A percentile compares a stretch with the other conserved stretches of the same genome.
phyloP scores from a whole-genome alignment of 2,797 vertebrate species.

The Enteromius fasciolatus region DNA sequence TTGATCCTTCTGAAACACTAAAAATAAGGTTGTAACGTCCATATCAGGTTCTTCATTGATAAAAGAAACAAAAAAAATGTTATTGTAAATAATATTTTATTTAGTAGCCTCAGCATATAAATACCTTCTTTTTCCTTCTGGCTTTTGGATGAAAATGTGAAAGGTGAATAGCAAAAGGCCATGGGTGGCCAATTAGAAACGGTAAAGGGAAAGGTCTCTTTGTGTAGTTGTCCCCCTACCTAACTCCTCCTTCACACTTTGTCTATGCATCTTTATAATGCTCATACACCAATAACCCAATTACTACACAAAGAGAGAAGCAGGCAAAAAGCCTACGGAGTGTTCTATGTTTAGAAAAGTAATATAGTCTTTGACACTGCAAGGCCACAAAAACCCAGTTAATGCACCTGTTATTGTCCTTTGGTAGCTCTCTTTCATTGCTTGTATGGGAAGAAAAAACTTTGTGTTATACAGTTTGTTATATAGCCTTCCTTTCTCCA shows the following conservation, averaged over 20 bases:
- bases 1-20: conserved; percentile 19
- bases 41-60: background rate
- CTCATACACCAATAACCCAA: conserved; percentile 58
- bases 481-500: background rate
- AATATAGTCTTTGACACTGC: conserved; percentile 35
- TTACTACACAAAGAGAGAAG: conserved; percentile 57
- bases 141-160: conserved; percentile 56
- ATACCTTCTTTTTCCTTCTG: conserved; percentile 32
- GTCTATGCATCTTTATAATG: conserved; percentile 55
- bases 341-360: conserved; percentile 42
- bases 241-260: conserved; percentile 52
- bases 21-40: background rate
- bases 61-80: background rate
- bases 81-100: conserved; percentile 1
- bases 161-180: conserved; percentile 62
- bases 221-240: conserved; percentile 55
- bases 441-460: background rate
- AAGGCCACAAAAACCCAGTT: background rate
- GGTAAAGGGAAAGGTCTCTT: conserved; percentile 56
- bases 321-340: conserved; percentile 45
- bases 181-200: conserved; percentile 65
- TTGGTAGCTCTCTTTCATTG: conserved; percentile 6
- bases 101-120: conserved; percentile 5
- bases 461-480: conserved; percentile 1
- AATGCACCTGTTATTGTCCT: conserved; percentile 34